Percentiles rank a stretch among this genome's conserved stretches.
phyloP scores from a whole-genome alignment of 2,888 invertebrate genomes.

The Drosophila lutescens region DNA sequence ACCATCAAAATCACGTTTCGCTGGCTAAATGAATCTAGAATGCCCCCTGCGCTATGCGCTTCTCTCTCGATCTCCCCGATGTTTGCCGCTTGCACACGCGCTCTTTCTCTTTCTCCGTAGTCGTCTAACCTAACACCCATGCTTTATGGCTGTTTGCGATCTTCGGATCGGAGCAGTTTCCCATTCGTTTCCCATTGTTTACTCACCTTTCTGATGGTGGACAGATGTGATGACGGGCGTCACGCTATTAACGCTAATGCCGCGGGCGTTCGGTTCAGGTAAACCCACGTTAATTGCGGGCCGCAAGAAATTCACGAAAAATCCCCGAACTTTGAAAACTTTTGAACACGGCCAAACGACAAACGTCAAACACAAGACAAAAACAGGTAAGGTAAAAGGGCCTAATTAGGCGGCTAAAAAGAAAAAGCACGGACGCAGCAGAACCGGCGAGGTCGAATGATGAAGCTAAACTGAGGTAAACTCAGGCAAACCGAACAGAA shows the following conservation, averaged over 20 bases:
- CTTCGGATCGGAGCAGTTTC: neutral
- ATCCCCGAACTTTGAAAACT: constrained; percentile 5
- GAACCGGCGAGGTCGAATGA: constrained; percentile 53
- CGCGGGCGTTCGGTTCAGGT: neutral
- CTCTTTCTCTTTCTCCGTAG: neutral
- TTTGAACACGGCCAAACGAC: neutral
- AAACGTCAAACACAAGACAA: too few species aligned
- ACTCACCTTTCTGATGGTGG: constrained; percentile 17
- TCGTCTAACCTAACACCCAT: neutral
- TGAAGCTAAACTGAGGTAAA: constrained; percentile 43
- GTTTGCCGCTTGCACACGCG: neutral
- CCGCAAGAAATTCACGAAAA: constrained; percentile 19
- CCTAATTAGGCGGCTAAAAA: neutral
- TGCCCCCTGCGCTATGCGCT: neutral
- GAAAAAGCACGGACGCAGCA: constrained; percentile 1
- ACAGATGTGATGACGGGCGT: constrained; percentile 1
- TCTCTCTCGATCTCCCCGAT: neutral
- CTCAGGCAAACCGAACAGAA: constrained; percentile 14
- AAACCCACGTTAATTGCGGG: constrained; percentile 27
- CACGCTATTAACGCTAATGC: neutral
- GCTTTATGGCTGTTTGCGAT: neutral
- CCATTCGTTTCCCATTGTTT: constrained; percentile 8
- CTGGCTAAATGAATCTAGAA: neutral
- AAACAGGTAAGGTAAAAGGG: constrained; percentile 5
- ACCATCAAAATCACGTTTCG: neutral